Conservation (phyloP, 92 coral and sea anemone genomes). For the Muricea muricata region DNA sequence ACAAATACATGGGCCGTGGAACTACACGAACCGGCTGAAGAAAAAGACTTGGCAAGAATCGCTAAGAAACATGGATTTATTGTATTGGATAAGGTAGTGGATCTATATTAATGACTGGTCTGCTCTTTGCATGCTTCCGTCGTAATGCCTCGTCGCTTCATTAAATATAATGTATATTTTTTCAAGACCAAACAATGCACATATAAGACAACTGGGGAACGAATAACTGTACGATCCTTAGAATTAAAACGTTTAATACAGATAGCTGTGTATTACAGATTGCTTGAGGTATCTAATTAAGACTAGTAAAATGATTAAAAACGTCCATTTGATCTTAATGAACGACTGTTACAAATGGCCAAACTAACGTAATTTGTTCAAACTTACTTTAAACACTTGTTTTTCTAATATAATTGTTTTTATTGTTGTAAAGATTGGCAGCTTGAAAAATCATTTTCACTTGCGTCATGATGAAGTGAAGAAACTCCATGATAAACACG, state of each 20-base stretch:
- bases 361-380: not conserved
- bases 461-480: conserved; percentile 92
- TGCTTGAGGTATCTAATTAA: too few relatives aligned
- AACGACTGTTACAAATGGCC: too few relatives aligned
- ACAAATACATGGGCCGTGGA: conserved; percentile 99
- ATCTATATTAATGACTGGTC: conserved; percentile 9
- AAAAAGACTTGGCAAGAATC: conserved; percentile 72
- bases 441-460: conserved; percentile 88
- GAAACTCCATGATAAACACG: conserved; percentile 86
- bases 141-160: not conserved
- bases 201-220: too few relatives aligned
- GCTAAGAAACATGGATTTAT: conserved; percentile 90
- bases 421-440: conserved; percentile 75
- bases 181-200: too few relatives aligned
- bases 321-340: too few relatives aligned
- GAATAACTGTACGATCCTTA: too few relatives aligned
- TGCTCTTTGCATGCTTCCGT: not conserved
- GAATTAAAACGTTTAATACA: too few relatives aligned
- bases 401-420: too few relatives aligned
- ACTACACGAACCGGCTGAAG: conserved; percentile 81
- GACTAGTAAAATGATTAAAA: too few relatives aligned
- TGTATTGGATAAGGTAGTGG: conserved; percentile 85
- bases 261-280: too few relatives aligned
- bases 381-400: too few relatives aligned
- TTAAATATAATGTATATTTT: not conserved